Evolutionary conservation across 2,888 invertebrate genomes (phyloP).

Genomic region (Cephus rjabovi): DNA sequence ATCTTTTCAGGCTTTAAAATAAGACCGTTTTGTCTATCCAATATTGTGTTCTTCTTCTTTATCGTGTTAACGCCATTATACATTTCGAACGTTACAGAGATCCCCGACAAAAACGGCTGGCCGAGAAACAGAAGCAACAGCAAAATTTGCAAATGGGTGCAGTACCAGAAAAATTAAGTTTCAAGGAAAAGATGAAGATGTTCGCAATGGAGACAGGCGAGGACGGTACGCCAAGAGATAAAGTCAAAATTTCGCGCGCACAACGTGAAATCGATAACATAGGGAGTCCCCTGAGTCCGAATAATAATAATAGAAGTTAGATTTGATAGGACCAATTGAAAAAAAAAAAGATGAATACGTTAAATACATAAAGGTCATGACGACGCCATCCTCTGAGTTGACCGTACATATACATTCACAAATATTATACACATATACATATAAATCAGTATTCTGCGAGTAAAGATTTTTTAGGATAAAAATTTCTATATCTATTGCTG

Average conservation of each 20-base stretch:
- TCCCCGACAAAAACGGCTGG: constrained; percentile 88
- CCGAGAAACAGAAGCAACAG: constrained; percentile 77
- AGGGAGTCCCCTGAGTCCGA: constrained; percentile 65
- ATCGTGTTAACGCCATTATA: neutral
- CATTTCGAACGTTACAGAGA: constrained; percentile 72
- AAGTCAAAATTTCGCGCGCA: constrained; percentile 95
- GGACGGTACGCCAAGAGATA: constrained; percentile 91
- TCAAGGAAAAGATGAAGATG: constrained; percentile 99
- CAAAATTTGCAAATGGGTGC: constrained; percentile 75
- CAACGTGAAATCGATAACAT: constrained; percentile 91
- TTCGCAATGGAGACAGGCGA: constrained; percentile 98
- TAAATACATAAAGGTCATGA: neutral
- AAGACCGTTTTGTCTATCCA: neutral
- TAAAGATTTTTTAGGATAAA: neutral
- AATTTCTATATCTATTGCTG: neutral
- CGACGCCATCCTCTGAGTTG: neutral
- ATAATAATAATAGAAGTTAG: constrained; percentile 46
- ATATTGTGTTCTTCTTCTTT: neutral
- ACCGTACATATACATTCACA: neutral
- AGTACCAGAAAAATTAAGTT: constrained; percentile 92
- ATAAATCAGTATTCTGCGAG: neutral
- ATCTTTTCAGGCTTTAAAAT: neutral
- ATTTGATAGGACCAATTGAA: constrained; percentile 6
- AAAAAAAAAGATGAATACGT: neutral
- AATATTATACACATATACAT: neutral